These are phyloP conservation scores for Ellobium chinense DNA, from an alignment of 2,888 invertebrate species.

Conservation along the genomic window DNA sequence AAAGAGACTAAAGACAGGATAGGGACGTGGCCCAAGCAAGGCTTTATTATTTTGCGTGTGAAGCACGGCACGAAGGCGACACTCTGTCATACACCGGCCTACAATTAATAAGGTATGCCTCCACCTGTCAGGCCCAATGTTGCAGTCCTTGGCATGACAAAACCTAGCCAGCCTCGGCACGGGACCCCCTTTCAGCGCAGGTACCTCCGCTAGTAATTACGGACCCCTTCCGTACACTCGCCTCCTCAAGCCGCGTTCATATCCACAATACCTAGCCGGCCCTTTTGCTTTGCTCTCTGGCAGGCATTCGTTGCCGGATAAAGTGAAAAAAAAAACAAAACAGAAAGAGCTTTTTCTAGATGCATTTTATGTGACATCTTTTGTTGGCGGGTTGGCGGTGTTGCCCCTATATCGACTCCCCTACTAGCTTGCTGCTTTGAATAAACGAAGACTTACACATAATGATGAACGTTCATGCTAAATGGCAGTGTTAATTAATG, in stretches of 20 bases:
- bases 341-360: too few species aligned
- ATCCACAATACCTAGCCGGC: neutral
- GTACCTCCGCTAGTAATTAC: neutral
- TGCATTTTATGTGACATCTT: too few species aligned
- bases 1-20: too few species aligned
- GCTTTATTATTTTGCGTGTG: neutral
- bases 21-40: neutral
- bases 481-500: too few species aligned
- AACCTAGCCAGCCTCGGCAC: neutral
- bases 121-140: constrained; percentile 2
- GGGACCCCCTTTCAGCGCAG: neutral
- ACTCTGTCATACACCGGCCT: neutral
- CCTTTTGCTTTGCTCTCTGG: neutral
- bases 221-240: neutral
- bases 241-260: neutral
- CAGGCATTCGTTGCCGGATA: too few species aligned
- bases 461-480: too few species aligned
- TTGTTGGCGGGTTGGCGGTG: too few species aligned
- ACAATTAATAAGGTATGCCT: constrained; percentile 25
- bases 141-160: neutral
- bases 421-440: too few species aligned
- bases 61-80: neutral
- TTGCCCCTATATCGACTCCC: too few species aligned
- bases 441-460: too few species aligned
- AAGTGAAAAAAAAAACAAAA: too few species aligned